Percentiles rank a stretch among this genome's conserved stretches.
These are phyloP conservation scores for Eristalis arbustorum DNA, from an alignment of 2,888 invertebrate genomes.

Conservation along the genomic window DNA sequence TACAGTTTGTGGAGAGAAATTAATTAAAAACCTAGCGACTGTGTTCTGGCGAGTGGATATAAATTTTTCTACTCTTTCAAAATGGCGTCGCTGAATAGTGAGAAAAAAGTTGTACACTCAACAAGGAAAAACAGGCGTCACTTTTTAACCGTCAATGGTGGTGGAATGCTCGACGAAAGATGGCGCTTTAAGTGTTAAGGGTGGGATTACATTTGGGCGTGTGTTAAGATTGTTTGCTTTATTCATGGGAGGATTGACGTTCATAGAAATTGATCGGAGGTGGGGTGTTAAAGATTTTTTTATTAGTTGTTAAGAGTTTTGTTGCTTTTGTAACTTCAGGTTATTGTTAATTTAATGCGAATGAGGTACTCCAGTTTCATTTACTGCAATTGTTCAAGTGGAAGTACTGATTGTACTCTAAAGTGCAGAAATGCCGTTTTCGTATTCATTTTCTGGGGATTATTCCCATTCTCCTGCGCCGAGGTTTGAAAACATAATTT, in stretches of 20 bases:
- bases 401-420: too few relatives aligned
- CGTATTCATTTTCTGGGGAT: too few relatives aligned
- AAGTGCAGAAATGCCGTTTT: too few relatives aligned
- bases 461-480: too few relatives aligned
- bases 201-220: neutral
- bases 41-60: constrained; percentile 23
- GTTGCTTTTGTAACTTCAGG: too few relatives aligned
- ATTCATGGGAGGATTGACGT: neutral
- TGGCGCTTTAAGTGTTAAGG: neutral
- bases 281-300: too few relatives aligned
- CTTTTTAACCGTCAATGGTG: constrained; percentile 29
- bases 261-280: too few relatives aligned
- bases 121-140: constrained; percentile 66
- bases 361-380: too few relatives aligned
- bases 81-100: constrained; percentile 62
- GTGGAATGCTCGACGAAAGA: constrained; percentile 14
- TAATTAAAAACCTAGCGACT: constrained; percentile 31
- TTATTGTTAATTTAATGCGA: too few relatives aligned
- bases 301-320: too few relatives aligned
- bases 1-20: neutral
- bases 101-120: constrained; percentile 54
- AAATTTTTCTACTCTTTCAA: constrained; percentile 61
- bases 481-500: too few relatives aligned
- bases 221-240: neutral
- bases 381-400: too few relatives aligned